phyloP scores from a whole-genome alignment of 2,113 vertebrate species.

The Petrocephalus zakoni region DNA sequence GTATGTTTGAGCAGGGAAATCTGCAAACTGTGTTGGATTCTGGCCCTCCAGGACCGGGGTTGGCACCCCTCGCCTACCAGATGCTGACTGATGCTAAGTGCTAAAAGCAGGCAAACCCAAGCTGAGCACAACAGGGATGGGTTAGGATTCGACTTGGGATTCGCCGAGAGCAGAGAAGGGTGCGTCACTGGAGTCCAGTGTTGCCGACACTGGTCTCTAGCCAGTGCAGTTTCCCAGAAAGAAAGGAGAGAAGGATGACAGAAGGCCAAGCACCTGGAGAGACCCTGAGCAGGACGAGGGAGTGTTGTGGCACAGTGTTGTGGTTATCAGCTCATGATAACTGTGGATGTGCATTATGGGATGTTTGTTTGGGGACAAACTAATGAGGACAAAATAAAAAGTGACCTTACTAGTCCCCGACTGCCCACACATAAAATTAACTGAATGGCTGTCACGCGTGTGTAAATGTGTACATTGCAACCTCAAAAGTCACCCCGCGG shows the following conservation, averaged over 20 bases:
- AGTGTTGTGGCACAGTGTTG: neutral
- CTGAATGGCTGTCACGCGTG: neutral
- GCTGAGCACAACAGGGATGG: slow-evolving; percentile 35
- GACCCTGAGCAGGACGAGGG: neutral
- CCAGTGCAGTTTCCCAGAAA: neutral
- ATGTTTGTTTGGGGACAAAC: neutral
- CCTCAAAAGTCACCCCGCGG: neutral
- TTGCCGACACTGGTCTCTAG: neutral
- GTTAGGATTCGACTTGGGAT: slow-evolving; percentile 46
- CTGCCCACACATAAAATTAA: neutral
- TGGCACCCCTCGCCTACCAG: slow-evolving; percentile 5
- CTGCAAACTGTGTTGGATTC: no score
- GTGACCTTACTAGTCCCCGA: neutral
- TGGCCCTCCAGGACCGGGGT: no score
- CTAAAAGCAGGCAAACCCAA: slow-evolving; percentile 44
- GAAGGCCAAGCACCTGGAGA: neutral
- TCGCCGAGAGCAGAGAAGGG: slow-evolving; percentile 35
- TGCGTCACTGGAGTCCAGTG: neutral
- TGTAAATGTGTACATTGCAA: no score
- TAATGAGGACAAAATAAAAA: neutral
- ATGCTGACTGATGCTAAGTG: slow-evolving; percentile 36
- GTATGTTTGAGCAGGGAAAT: no score
- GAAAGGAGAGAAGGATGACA: neutral
- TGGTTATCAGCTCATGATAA: neutral
- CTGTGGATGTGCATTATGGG: neutral